Evolutionary conservation across 2,113 vertebrate genomes (phyloP), one percentile per base, ranked within the genome.

Genomic region (Cyphomyrus discorhynchus): DNA sequence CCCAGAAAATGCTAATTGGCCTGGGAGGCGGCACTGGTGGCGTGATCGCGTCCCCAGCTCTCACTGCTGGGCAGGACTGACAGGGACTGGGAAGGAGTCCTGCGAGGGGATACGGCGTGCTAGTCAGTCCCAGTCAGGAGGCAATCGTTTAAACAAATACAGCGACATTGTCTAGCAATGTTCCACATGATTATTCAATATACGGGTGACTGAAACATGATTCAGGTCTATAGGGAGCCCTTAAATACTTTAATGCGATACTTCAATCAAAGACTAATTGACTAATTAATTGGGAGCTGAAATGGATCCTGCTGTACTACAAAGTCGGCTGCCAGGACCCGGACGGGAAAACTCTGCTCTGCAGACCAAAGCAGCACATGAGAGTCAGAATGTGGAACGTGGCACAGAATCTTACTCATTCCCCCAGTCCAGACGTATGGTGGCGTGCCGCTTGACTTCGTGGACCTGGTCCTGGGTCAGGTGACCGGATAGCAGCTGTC

Each of bases 341-440:
- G 74, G 17, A 42, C 8, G 35, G 5, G 15, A 13, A 39, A 35
- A 7, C 53, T 6, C 53, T 24, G 6, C 56, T 58, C 6, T 58
- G 21, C 2, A 42, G 45, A 39, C 13, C 31, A 39, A 53, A 35
- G 17, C 6, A 56, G 50, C 56, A 1, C 31, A 21, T 88, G 87
- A 1, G 62, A 15, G 0, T n/a, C n/a, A 17, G 24, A 8, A 27
- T 19, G 35, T 9, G 49, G 11, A n/a, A 13, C 2, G 47, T 19
- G 74, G 39, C 19, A 5, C 21, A 45, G 66, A 89, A 94, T 98
- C 98, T 98, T 95, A 99, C 98, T 99, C 98, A 91, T 99, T 99
- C 92, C 98, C 98, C 98, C 98, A 99, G 95, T 99, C 98, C 90
- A 99, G 96, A 83, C 98, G 97, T 80, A 99, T 97, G 0, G 98